Evolutionary conservation across 2,888 invertebrate genomes (phyloP), one percentile per base, ranked within the genome.

Genomic region (Drosophila melanosoma): DNA sequence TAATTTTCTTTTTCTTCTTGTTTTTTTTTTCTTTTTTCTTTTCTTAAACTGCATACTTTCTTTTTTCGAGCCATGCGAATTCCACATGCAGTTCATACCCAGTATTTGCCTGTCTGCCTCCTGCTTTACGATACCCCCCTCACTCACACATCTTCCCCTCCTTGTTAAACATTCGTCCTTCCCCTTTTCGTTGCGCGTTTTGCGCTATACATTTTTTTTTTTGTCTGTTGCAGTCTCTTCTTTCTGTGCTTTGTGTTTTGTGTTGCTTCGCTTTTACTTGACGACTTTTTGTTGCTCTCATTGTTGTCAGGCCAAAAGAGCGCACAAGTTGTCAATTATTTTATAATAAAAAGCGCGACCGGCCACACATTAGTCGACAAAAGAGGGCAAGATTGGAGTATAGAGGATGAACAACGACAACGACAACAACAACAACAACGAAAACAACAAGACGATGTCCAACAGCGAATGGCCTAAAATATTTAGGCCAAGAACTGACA

Each of bases 301-400:
- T 84, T 83, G 84, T 82, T 82, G 79, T 74, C 71, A 57, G 70
- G 33, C 64, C 63, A 76, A 75, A 81, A 81, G 74, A 74, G 81
- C 79, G 62, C 75, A 71, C 69, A 83, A 83, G 73, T 89, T 87
- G 83, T 89, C 89, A 89, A 85, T 89, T 89, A 89, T 85, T 85
- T 85, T 85, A 89, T 82, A 85, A 84, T 74, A 74, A 85, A 89
- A 69, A 67, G 68, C 63, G 56, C 57, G 62, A 45, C 36, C 49
- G 79, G 58, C 72, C 66, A 56, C 66, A 73, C 74, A 76, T 78
- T 73, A 60, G 74, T 23, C 48, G 59, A 51, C 49, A 52, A 35
- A 26, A 40, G 10, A n/a, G 57, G 10, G 32, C n/a, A 32, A 38
- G 38, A 45, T 4, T 15, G 26, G 26, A 12, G n/a, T 17, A 11